Evolutionary conservation across 2,113 vertebrate species (phyloP).

Genomic region (Crotalus tigris): DNA sequence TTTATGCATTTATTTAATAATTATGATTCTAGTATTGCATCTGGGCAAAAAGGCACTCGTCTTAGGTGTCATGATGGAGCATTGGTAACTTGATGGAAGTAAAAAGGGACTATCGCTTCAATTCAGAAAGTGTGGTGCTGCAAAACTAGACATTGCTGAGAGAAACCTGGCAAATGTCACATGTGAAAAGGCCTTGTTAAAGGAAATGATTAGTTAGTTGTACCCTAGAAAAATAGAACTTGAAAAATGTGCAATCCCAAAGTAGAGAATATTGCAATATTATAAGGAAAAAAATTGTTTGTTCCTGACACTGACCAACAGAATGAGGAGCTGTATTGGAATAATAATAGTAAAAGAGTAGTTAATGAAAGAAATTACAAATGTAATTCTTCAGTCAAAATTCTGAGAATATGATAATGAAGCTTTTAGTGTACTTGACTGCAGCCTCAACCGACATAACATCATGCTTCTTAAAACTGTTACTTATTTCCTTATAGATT

Average conservation of each 20-base stretch:
- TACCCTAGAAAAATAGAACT: not conserved
- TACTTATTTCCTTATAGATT: slow-evolving; percentile 28
- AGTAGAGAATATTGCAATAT: slow-evolving; percentile 6
- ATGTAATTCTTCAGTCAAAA: slow-evolving; percentile 21
- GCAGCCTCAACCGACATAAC: slow-evolving; percentile 30
- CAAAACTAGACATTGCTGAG: not conserved
- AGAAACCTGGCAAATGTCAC: not conserved
- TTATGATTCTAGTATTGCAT: not conserved
- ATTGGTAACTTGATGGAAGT: not conserved
- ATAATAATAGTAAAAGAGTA: slow-evolving; percentile 34
- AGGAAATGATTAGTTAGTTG: slow-evolving; percentile 28
- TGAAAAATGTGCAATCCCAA: slow-evolving; percentile 22
- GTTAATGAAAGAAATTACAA: slow-evolving; percentile 27
- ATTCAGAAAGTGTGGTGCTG: not conserved
- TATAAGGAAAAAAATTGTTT: slow-evolving; percentile 24
- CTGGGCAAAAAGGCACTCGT: not conserved
- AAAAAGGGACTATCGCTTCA: not conserved
- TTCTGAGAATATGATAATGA: slow-evolving; percentile 13
- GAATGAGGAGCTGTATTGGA: slow-evolving; percentile 30
- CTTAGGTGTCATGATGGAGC: not conserved
- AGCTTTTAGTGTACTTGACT: slow-evolving; percentile 18
- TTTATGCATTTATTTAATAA: not conserved
- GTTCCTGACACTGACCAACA: slow-evolving; percentile 26
- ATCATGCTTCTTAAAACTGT: slow-evolving; percentile 19
- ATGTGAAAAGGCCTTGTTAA: slow-evolving; percentile 33